A percentile compares a stretch with the other conserved stretches of the same genome.
Conservation (phyloP, 2,888 invertebrate genomes). For the Eristalinus aeneus region DNA sequence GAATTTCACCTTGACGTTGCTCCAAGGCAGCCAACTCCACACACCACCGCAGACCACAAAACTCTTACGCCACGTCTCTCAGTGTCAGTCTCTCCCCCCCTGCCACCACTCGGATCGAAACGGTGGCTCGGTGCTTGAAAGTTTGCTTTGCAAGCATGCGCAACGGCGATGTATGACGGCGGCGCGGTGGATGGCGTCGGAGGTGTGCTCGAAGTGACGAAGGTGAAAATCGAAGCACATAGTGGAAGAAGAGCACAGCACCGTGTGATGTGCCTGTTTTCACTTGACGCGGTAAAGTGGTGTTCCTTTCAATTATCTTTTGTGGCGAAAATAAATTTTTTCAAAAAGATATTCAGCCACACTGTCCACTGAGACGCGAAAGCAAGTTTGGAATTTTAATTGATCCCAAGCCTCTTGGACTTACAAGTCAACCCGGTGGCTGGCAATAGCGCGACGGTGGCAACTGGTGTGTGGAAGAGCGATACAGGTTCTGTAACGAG, state of each 20-base stretch:
- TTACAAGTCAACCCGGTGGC: conserved; percentile 15
- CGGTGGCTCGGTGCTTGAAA: conserved; percentile 57
- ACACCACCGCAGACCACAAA: conserved; percentile 49
- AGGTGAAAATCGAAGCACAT: conserved; percentile 53
- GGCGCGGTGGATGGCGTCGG: neutral
- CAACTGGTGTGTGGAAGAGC: conserved; percentile 35
- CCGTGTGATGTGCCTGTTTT: conserved; percentile 61
- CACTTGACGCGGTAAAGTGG: conserved; percentile 60
- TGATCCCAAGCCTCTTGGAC: conserved; percentile 33
- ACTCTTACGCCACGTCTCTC: conserved; percentile 28
- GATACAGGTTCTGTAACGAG: conserved; percentile 57
- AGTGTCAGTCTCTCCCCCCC: neutral
- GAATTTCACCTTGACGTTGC: conserved; percentile 71
- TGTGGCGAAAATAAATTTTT: conserved; percentile 42
- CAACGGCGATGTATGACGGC: neutral
- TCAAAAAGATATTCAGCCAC: conserved; percentile 18
- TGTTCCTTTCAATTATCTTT: conserved; percentile 61
- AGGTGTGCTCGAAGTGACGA: neutral
- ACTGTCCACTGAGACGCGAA: neutral
- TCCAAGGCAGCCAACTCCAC: conserved; percentile 60
- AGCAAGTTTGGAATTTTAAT: conserved; percentile 62
- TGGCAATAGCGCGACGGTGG: neutral
- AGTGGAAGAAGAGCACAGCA: conserved; percentile 14
- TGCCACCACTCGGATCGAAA: neutral
- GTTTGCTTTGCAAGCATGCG: conserved; percentile 7